These are phyloP conservation scores for Chrosomus eos DNA, from an alignment of 2,797 vertebrate species.

Conservation along the genomic window DNA sequence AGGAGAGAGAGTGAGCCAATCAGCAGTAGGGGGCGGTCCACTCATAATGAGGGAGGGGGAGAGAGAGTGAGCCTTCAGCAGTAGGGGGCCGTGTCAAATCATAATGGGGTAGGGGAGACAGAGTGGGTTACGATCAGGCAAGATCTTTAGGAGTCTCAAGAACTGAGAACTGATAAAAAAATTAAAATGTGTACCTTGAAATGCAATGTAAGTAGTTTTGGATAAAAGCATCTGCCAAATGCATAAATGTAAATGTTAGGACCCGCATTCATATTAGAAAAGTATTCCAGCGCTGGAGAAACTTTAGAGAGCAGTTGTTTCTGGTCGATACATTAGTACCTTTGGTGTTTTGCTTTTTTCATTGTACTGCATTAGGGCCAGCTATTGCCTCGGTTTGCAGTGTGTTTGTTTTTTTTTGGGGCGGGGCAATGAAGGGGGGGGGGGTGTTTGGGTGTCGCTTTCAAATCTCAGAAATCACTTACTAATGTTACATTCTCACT, in stretches of 20 bases:
- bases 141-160: no score
- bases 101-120: no score
- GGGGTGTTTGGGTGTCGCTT: background rate
- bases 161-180: no score
- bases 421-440: background rate
- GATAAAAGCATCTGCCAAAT: no score
- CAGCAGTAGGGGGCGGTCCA: no score
- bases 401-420: background rate
- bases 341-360: background rate
- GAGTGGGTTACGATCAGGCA: no score
- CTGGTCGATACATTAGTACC: background rate
- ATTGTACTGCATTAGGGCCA: background rate
- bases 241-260: no score
- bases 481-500: background rate
- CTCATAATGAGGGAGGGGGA: rapidly evolving
- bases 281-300: background rate
- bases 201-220: no score
- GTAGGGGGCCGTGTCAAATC: no score
- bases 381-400: background rate
- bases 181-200: no score
- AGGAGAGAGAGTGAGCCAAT: no score
- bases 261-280: background rate
- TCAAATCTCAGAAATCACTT: background rate
- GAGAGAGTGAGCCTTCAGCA: no score
- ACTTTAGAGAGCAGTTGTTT: background rate